A percentile compares a stretch with the other conserved stretches of the same genome.
These are phyloP conservation scores for Himalopsyche japonica DNA, from an alignment of 2,888 invertebrate species.

Conservation along the genomic window DNA sequence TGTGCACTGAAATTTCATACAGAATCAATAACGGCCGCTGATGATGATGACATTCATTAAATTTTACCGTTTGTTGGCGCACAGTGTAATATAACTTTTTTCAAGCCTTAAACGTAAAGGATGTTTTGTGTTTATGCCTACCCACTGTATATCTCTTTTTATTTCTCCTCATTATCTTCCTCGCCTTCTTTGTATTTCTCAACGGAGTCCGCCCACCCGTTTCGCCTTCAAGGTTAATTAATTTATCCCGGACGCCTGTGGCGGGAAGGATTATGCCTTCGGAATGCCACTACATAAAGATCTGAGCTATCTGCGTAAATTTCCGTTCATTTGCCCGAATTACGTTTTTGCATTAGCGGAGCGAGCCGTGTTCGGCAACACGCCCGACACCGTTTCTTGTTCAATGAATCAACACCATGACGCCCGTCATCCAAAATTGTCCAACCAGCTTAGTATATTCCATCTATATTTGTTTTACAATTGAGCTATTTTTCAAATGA, in stretches of 20 bases:
- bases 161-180: conserved; percentile 19
- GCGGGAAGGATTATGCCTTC: conserved; percentile 1
- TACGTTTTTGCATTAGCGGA: conserved; percentile 13
- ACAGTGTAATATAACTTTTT: neutral
- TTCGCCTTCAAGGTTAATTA: conserved; percentile 25
- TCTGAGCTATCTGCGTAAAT: conserved; percentile 5
- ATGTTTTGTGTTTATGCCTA: neutral
- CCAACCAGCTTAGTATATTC: neutral
- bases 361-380: conserved; percentile 1
- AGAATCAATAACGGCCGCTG: neutral
- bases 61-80: neutral
- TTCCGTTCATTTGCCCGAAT: conserved; percentile 24
- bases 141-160: conserved; percentile 9
- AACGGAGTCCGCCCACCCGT: neutral
- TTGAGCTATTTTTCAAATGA: no score
- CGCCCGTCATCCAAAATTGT: neutral
- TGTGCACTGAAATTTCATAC: neutral
- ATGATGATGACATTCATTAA: no score
- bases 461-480: no score
- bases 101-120: neutral
- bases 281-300: neutral
- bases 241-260: conserved; percentile 14
- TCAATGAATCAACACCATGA: neutral
- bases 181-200: conserved; percentile 13
- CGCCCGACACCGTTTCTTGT: neutral